Evolutionary conservation across 2,797 vertebrate species (phyloP).

Genomic region (Jordanella pulchra): DNA sequence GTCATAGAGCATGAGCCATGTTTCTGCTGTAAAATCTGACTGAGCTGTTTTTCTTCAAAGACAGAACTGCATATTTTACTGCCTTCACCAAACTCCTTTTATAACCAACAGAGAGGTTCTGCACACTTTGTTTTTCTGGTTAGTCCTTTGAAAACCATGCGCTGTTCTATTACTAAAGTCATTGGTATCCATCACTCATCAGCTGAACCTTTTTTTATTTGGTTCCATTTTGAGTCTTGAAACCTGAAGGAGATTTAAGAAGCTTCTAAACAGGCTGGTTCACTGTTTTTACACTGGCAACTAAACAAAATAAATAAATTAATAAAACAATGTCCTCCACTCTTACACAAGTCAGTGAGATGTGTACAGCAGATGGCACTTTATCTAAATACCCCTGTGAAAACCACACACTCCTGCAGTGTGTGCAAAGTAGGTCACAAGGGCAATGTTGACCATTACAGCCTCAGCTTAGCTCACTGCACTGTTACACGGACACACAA

Average conservation of each 20-base stretch:
- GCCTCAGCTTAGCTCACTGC: conserved; percentile 53
- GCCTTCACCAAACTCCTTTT: no score
- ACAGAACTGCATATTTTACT: no score
- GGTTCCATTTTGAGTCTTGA: background rate
- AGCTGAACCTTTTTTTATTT: background rate
- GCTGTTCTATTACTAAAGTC: no score
- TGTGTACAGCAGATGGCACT: conserved; percentile 32
- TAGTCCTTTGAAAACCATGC: no score
- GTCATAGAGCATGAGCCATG: background rate
- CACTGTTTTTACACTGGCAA: no score
- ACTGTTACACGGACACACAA: conserved; percentile 27
- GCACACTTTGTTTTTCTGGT: no score
- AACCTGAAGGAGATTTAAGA: background rate
- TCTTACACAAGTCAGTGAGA: conserved; percentile 11
- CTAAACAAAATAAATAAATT: background rate
- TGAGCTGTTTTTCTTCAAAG: no score
- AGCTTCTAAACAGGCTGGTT: background rate
- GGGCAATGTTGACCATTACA: conserved; percentile 53
- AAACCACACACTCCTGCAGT: background rate
- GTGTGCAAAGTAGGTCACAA: conserved; percentile 59
- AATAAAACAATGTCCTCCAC: background rate
- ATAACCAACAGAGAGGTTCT: no score
- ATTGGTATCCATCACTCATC: background rate
- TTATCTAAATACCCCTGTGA: conserved; percentile 14
- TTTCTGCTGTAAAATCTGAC: no score